Base-by-base conservation (phyloP, 2,113 vertebrate species). In the Hylia prasina region DNA sequence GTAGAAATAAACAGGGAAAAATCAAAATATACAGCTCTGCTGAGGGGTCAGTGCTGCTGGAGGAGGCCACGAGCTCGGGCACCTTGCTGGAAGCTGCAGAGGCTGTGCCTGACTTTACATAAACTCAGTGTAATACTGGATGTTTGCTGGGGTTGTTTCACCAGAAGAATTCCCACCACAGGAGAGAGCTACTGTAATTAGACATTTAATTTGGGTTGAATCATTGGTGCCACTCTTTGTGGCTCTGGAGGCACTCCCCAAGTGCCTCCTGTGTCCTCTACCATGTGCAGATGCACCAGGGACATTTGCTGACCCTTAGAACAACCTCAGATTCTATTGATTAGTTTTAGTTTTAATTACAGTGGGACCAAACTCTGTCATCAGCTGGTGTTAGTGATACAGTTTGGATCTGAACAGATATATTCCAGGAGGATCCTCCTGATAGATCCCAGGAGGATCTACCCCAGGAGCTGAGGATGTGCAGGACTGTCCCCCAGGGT, bases 111-210 rank as follows among this genome's bases (percentile, higher is more conserved):
- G 51, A 25, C 16, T 50, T 66, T 20, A 4, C 6, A 33, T 2
- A 48, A 64, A 13, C 10, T 39, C 7, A 1, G 56, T 15, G 51
- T 4, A 20, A 60, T 3, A 8, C 0, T 3, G 9, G 37, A 28
- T 0, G 7, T 28, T 40, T 57, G 50, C 39, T 54, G 86, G 28
- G 15, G 17, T n/a, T 61, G 14, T 70, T 91, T 57, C 69, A 25
- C 56, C 77, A 33, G 64, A 20, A 70, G 60, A 51, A 65, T n/a
- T 78, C 68, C 37, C 64, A 48, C 33, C 37, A 3, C 0, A 2
- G 70, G 47, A 47, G 27, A n/a, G 53, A 61, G 10, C 31, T 30
- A 10, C n/a, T 5, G 1, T 28, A 5, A 73, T 58, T 28, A 6
- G n/a, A 35, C 27, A 17, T 42, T 58, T 16, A 17, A 47, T 19